A percentile compares a stretch with the other conserved stretches of the same genome.
phyloP scores from a whole-genome alignment of 2,113 vertebrate genomes.

The Epinephelus fuscoguttatus region DNA sequence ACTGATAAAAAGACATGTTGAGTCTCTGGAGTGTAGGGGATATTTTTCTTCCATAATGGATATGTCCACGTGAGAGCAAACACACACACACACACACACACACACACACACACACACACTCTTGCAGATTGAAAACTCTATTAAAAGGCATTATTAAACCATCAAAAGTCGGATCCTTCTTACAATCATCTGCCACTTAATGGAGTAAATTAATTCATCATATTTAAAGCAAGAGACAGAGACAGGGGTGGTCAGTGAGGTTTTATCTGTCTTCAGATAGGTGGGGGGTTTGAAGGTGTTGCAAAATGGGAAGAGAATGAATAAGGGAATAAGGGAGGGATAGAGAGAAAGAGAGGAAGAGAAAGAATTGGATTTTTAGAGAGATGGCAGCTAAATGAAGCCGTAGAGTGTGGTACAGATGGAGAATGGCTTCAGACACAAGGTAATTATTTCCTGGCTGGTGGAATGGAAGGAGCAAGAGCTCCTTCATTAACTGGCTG shows the following conservation, averaged over 20 bases:
- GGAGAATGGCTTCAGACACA: constrained; percentile 78
- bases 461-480: constrained; percentile 73
- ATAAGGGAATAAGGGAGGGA: background rate
- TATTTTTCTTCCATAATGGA: constrained; percentile 40
- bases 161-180: constrained; percentile 51
- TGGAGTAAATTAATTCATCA: constrained; percentile 62
- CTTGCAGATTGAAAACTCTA: constrained; percentile 38
- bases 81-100: constrained; percentile 2
- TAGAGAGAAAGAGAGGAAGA: constrained; percentile 22
- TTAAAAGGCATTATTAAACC: constrained; percentile 60
- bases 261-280: constrained; percentile 29
- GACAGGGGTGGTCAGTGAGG: constrained; percentile 24
- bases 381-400: constrained; percentile 72
- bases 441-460: constrained; percentile 80
- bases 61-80: constrained; percentile 23
- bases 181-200: constrained; percentile 58
- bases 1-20: constrained; percentile 43
- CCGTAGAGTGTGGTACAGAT: constrained; percentile 62
- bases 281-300: constrained; percentile 36
- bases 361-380: constrained; percentile 61
- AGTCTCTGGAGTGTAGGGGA: constrained; percentile 20
- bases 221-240: constrained; percentile 43
- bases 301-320: constrained; percentile 32
- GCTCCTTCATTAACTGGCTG: constrained; percentile 78
- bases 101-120: background rate